Conservation (phyloP, 2,888 invertebrate genomes). For the Isoperla grammatica region DNA sequence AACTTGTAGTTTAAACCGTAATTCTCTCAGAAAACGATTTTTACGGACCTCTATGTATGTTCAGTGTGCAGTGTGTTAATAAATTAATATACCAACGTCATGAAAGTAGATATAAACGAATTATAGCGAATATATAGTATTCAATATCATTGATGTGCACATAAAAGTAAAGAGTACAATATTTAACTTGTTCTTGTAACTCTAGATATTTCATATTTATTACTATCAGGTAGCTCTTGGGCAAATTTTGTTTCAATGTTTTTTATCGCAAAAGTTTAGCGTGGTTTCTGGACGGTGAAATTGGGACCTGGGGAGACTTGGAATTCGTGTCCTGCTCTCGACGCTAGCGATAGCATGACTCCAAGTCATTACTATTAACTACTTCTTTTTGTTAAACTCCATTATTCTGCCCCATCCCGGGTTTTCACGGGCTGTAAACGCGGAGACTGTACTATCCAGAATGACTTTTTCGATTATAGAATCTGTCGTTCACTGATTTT, state of each 20-base stretch:
- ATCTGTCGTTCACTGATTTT: constrained; percentile 10
- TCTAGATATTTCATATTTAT: constrained; percentile 1
- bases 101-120: too few species aligned
- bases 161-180: too few species aligned
- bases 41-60: too few species aligned
- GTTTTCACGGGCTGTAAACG: constrained; percentile 17
- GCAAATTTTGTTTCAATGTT: constrained; percentile 11
- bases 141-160: too few species aligned
- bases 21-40: too few species aligned
- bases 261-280: constrained; percentile 8
- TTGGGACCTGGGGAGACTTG: constrained; percentile 9
- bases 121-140: too few species aligned
- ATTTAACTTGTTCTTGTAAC: background rate
- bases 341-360: constrained; percentile 12
- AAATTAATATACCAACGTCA: too few species aligned
- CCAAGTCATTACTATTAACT: constrained; percentile 15
- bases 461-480: constrained; percentile 15
- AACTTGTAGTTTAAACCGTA: too few species aligned
- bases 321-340: constrained; percentile 4
- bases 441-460: constrained; percentile 4
- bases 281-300: constrained; percentile 17
- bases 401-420: constrained; percentile 12
- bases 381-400: constrained; percentile 13
- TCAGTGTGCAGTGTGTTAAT: too few species aligned
- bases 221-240: background rate